Percentiles rank a stretch among this genome's conserved stretches.
phyloP scores from a whole-genome alignment of 2,888 invertebrate genomes.

The Cantharis flavilabris region DNA sequence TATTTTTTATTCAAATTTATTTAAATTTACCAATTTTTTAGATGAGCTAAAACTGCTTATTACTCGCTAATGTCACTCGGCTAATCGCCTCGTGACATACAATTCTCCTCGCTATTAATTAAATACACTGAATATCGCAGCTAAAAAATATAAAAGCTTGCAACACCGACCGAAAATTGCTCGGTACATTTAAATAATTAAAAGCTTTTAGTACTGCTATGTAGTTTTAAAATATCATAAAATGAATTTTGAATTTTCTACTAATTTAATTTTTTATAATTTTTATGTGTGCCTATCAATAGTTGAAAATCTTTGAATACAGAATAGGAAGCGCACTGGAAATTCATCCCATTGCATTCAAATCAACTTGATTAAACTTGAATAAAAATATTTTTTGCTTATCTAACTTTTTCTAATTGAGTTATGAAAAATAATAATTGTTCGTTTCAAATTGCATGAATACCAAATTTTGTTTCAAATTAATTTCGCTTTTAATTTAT shows the following conservation, averaged over 20 bases:
- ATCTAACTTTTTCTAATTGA: neutral
- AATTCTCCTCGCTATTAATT: no score
- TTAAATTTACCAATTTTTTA: no score
- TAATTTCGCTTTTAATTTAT: neutral
- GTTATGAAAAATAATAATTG: neutral
- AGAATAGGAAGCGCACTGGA: neutral
- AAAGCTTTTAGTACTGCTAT: neutral
- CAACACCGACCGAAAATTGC: no score
- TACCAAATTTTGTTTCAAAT: neutral
- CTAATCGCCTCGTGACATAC: no score
- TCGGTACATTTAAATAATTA: neutral
- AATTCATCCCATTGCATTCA: neutral
- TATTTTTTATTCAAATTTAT: no score
- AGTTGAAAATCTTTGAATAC: conserved; percentile 5
- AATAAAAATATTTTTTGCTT: neutral
- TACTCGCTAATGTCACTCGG: no score
- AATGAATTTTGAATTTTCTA: neutral
- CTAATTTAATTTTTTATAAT: conserved; percentile 8
- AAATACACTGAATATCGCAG: neutral
- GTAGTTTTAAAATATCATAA: neutral
- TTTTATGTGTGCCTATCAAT: neutral
- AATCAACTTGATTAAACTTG: conserved; percentile 5
- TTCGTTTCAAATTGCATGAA: neutral
- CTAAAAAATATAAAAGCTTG: neutral
- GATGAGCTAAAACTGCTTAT: no score